A percentile compares a stretch with the other conserved stretches of the same genome.
Conservation (phyloP, 2,797 vertebrate species). For the Chaetophractus vellerosus region DNA sequence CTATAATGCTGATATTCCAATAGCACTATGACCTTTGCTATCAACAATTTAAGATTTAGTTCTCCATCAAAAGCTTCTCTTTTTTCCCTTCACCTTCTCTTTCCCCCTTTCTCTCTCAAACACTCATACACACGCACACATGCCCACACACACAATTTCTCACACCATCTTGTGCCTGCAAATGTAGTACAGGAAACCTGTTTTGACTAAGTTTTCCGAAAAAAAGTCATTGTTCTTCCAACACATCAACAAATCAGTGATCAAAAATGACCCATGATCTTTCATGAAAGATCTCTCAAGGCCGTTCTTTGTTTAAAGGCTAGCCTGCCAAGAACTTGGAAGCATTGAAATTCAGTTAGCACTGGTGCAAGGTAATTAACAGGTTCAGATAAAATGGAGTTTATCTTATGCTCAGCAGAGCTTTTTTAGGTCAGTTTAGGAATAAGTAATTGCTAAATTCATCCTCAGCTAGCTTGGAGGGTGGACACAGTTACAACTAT, state of each 20-base stretch:
- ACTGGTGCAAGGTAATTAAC: neutral
- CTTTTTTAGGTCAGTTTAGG: neutral
- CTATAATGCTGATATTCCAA: neutral
- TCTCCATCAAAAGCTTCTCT: neutral
- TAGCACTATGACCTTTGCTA: neutral
- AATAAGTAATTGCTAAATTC: neutral
- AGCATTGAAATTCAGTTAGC: neutral
- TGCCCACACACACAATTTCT: neutral
- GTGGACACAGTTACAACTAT: neutral
- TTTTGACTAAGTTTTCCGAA: conserved; percentile 46
- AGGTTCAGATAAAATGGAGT: neutral
- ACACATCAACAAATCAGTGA: conserved; percentile 4
- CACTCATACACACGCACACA: neutral
- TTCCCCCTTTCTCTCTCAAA: neutral
- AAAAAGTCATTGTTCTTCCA: conserved; percentile 11
- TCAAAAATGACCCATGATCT: conserved; percentile 24
- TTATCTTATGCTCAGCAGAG: neutral
- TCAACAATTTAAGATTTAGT: neutral
- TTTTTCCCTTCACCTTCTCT: neutral
- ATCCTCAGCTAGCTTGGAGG: neutral
- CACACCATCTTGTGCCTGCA: neutral
- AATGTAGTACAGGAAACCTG: neutral
- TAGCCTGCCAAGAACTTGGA: neutral
- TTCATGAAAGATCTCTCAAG: neutral
- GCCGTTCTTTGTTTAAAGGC: neutral